Evolutionary conservation across 2,797 vertebrate genomes (phyloP).

Genomic region (Oryzias dopingdopingensis): DNA sequence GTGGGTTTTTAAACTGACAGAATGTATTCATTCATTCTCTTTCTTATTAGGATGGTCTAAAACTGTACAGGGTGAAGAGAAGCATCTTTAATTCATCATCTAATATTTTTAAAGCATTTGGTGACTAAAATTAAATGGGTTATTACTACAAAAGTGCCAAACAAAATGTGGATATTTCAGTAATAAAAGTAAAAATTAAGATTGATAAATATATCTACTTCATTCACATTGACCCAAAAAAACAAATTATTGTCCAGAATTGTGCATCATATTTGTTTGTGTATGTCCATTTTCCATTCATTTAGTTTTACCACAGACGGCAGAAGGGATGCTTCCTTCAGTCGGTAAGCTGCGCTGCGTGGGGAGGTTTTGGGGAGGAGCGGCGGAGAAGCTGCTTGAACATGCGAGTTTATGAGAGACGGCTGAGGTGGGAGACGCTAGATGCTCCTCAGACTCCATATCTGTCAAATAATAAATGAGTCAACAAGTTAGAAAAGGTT

Average conservation of each 20-base stretch:
- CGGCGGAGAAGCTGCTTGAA: slow-evolving; percentile 72
- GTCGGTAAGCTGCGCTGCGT: slow-evolving; percentile 79
- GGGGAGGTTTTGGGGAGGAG: slow-evolving; percentile 71
- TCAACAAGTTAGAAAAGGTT: slow-evolving; percentile 46
- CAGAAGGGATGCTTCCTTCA: slow-evolving; percentile 74
- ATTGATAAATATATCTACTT: no score
- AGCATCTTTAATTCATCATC: slow-evolving; percentile 50
- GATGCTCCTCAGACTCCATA: slow-evolving; percentile 91
- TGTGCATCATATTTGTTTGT: neutral
- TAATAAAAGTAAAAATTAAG: neutral
- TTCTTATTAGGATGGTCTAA: slow-evolving; percentile 58
- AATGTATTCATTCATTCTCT: slow-evolving; percentile 71
- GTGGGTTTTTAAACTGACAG: slow-evolving; percentile 64
- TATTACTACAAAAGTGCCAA: neutral
- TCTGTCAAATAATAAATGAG: slow-evolving; percentile 76
- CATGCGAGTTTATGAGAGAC: slow-evolving; percentile 74
- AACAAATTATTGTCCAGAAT: no score
- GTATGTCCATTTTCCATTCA: neutral
- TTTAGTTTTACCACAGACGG: slow-evolving; percentile 74
- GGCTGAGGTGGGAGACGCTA: slow-evolving; percentile 77
- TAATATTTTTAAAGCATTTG: slow-evolving; percentile 12
- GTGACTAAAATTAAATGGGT: neutral
- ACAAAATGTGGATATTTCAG: neutral
- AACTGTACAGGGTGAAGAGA: slow-evolving; percentile 44
- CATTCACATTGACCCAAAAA: no score